Base-by-base conservation (phyloP, 2,113 vertebrate genomes). In the Typhlomys cinereus region DNA sequence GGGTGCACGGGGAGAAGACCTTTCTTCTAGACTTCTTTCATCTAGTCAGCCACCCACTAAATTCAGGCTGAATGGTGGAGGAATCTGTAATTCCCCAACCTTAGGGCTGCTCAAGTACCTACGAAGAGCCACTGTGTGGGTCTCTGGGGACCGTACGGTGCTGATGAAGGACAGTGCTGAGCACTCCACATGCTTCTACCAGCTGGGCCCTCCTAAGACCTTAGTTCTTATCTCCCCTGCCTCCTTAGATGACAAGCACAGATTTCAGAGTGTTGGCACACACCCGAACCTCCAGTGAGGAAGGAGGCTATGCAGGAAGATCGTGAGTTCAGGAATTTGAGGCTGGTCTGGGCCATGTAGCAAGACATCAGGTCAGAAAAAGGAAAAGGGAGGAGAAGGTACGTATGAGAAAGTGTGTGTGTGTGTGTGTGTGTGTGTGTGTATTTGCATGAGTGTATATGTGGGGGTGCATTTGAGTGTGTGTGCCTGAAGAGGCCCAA, bases 101-200 rank as follows among this genome's bases (percentile, higher is more conserved):
- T 64, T 17, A 1, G n/a, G 62, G 23, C 75, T 64, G 23, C 25
- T 50, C 57, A 7, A 20, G 31, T 1, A 2, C 44, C 54, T 18
- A 0, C 15, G 4, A 3, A 69, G 59, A 48, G 44, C 36, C 73
- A 34, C 74, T 0, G 1, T 2, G n/a, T 5, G 3, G 10, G 36
- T n/a, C 69, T 67, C 62, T 3, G 2, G n/a, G 23, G 20, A 14
- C 20, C 27, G 13, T 7, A 64, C 2, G 20, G 2, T 5, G 2
- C 3, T 25, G 54, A 39, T 67, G 85, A 62, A 59, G 84, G 10
- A 0, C 90, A 5, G 1, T 11, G 57, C n/a, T 13, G 0, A 34
- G 34, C 34, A 7, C 39, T 34, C 10, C 1, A 2, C 2, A 1
- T 0, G 0, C 50, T 0, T 8, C 7, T 3, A 52, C 36, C 21